These are phyloP conservation scores for Pseudotriccus pelzelni DNA, from an alignment of 2,797 vertebrate species.

Conservation along the genomic window DNA sequence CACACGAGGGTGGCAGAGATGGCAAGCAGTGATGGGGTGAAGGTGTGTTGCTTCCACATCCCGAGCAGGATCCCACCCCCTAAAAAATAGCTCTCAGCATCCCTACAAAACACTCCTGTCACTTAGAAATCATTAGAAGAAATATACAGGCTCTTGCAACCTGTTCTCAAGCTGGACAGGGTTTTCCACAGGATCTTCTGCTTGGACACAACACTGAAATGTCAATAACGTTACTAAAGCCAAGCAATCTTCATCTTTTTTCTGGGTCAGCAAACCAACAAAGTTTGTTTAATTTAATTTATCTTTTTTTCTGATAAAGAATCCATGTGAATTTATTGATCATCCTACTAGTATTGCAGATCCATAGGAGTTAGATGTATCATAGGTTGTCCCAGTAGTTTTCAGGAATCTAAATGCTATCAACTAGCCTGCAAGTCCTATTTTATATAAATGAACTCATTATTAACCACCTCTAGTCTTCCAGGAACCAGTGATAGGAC, in stretches of 20 bases:
- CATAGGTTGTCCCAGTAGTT: background rate
- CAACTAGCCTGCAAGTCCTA: background rate
- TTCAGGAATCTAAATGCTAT: background rate
- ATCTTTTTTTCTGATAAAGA: background rate
- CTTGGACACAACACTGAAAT: background rate
- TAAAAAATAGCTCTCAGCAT: background rate
- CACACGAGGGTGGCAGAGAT: accelerated
- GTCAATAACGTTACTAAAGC: background rate
- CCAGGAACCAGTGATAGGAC: background rate
- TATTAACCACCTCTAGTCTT: background rate
- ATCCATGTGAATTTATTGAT: background rate
- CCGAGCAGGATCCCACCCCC: background rate
- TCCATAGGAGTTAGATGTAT: background rate
- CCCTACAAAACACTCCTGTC: background rate
- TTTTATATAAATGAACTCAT: background rate
- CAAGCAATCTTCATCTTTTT: background rate
- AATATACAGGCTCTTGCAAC: accelerated
- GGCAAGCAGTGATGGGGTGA: background rate
- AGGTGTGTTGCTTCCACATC: background rate
- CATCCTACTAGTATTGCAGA: background rate
- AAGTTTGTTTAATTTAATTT: background rate
- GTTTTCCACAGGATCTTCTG: background rate
- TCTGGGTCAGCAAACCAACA: background rate
- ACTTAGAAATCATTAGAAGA: background rate
- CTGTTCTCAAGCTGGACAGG: background rate